A percentile compares a stretch with the other conserved stretches of the same genome.
These are phyloP conservation scores for Leptocoma aspasia DNA, from an alignment of 2,113 vertebrate species.

Conservation along the genomic window DNA sequence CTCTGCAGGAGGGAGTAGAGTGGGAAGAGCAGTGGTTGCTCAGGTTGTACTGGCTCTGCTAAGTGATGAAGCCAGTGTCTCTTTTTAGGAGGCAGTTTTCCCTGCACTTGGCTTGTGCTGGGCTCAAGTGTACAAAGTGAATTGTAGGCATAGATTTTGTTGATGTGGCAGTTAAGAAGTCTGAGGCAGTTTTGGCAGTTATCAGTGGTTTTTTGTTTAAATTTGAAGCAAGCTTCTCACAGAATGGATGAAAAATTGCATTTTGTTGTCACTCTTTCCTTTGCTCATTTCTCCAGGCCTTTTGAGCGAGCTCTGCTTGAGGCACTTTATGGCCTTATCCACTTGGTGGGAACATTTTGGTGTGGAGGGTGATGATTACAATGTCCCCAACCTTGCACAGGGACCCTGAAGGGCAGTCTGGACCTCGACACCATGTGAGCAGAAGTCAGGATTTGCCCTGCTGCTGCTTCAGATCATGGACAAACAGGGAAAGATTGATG, in stretches of 20 bases:
- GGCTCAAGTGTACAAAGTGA: background rate
- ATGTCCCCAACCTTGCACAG: background rate
- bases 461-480: background rate
- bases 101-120: background rate
- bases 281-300: background rate
- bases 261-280: background rate
- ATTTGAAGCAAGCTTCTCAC: background rate
- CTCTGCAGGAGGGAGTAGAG: background rate
- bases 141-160: background rate
- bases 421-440: background rate
- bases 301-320: background rate
- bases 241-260: background rate
- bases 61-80: background rate
- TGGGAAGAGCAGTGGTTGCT: background rate
- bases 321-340: background rate
- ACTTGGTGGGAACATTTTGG: background rate
- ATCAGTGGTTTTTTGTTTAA: background rate
- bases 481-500: rapidly evolving
- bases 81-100: background rate
- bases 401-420: rapidly evolving
- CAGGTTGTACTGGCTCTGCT: background rate
- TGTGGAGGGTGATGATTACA: too few species aligned
- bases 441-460: rapidly evolving
- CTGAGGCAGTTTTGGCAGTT: background rate
- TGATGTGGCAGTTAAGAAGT: background rate